phyloP scores from a whole-genome alignment of 2,113 vertebrate species.

The Porphyrio hochstetteri region DNA sequence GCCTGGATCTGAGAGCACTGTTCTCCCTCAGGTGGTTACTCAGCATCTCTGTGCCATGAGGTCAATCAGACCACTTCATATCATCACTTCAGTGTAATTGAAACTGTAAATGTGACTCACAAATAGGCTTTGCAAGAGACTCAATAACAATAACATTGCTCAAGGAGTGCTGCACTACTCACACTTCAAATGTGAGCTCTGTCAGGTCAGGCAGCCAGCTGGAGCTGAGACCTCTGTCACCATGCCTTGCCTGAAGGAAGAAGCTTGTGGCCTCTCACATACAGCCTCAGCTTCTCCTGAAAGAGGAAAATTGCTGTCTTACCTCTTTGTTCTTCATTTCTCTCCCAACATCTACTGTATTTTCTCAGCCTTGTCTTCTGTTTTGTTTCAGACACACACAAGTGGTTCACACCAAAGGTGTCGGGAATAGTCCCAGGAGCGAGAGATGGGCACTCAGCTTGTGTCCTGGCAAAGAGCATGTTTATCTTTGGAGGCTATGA shows the following conservation, averaged over 20 bases:
- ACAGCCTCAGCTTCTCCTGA: too few relatives aligned
- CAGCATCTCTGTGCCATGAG: fast-evolving
- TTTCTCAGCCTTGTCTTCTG: not conserved
- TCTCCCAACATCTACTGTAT: not conserved
- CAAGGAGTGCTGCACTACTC: not conserved
- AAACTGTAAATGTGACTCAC: not conserved
- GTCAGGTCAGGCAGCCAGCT: not conserved
- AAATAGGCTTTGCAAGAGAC: not conserved
- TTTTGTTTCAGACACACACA: slow-evolving; percentile 83
- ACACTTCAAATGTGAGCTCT: not conserved
- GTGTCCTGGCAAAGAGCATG: slow-evolving; percentile 91
- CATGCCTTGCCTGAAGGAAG: not conserved
- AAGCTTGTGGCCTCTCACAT: not conserved
- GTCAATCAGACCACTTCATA: not conserved
- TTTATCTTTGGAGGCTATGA: slow-evolving; percentile 99
- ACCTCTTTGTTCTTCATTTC: too few relatives aligned
- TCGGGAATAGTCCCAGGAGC: slow-evolving; percentile 92
- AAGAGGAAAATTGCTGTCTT: not conserved
- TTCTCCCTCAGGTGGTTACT: not conserved
- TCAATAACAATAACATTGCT: not conserved
- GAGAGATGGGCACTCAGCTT: slow-evolving; percentile 94
- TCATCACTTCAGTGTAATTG: not conserved
- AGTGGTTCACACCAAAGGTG: slow-evolving; percentile 92
- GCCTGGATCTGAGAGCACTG: not conserved
- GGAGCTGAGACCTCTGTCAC: not conserved